phyloP scores from a whole-genome alignment of 2,797 vertebrate genomes.

The Myotis daubentonii region DNA sequence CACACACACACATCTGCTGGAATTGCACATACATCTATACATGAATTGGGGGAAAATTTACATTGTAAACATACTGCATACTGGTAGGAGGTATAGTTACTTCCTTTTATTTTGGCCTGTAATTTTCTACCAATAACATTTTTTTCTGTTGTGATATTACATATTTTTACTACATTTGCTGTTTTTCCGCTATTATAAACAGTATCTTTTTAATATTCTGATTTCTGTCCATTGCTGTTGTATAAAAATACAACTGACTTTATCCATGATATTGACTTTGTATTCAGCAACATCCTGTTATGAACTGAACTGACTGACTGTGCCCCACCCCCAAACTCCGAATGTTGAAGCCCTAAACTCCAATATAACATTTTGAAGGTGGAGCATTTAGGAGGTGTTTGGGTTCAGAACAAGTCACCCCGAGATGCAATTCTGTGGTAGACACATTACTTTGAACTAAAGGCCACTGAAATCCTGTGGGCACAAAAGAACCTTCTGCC shows the following conservation, averaged over 20 bases:
- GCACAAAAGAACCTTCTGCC: not conserved
- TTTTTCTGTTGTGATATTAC: not conserved
- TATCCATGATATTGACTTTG: not conserved
- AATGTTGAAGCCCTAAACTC: not conserved
- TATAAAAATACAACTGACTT: constrained; percentile 8
- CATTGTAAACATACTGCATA: not conserved
- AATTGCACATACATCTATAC: not conserved
- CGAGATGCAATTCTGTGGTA: not conserved
- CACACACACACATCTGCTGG: not conserved
- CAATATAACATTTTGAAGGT: not conserved
- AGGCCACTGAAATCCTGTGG: not conserved
- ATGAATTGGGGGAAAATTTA: not conserved
- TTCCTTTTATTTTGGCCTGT: not conserved
- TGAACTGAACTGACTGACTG: not conserved
- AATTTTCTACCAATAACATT: not conserved
- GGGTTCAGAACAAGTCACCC: not conserved
- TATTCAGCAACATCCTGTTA: not conserved
- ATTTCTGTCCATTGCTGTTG: not conserved
- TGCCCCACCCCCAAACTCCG: not conserved
- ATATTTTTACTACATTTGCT: not conserved
- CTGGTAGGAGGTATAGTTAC: not conserved
- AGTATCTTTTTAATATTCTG: not conserved
- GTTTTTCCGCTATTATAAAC: not conserved
- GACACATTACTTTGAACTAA: not conserved
- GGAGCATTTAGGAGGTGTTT: not conserved